Base-by-base conservation (phyloP, 2,113 vertebrate genomes). In the Cygnus buccinator region DNA sequence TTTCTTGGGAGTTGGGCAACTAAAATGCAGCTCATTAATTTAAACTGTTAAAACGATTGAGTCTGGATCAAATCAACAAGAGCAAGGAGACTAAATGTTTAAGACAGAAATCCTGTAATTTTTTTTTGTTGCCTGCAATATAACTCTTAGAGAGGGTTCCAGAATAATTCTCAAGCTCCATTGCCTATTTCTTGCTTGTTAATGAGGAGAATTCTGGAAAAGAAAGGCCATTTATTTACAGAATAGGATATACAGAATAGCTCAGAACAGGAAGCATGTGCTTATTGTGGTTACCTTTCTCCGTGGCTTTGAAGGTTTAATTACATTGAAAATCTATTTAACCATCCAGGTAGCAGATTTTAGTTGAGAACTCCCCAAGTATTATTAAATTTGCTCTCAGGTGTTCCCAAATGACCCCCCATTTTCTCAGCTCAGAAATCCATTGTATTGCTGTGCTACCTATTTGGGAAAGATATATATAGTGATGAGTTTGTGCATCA, bases 11-110 rank as follows among this genome's bases (percentile, higher is more conserved):
- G 50, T 74, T 91, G n/a, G 10, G 17, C 55, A 35, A 43, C 71
- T 89, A 77, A 94, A 95, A 88, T 87, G 86, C 37, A 52, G 22
- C 9, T 85, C 37, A 93, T 85, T 70, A 93, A 76, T 85, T 95
- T 93, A 61, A 95, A 73, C 39, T 46, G 14, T 80, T 87, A 5
- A 58, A 79, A 58, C 37, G 70, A 25, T 28, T 20, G 44, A 83
- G 28, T 77, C 50, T 80, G 46, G 41, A 55, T 93, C 87, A 83
- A 94, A 88, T 80, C n/a, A 91, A 88, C 35, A 88, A 74, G 87
- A 67, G 37, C 50, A 71, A 75, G 65, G 87, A 63, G 12, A 67
- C 33, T 26, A 78, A 67, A 37, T 37, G 8, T 79, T 97, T 84
- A 75, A 61, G 37, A 57, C 5, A 63, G 75, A 71, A 89, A 62